Base-by-base conservation (phyloP, 2,113 vertebrate genomes). In the Tamias sibiricus region DNA sequence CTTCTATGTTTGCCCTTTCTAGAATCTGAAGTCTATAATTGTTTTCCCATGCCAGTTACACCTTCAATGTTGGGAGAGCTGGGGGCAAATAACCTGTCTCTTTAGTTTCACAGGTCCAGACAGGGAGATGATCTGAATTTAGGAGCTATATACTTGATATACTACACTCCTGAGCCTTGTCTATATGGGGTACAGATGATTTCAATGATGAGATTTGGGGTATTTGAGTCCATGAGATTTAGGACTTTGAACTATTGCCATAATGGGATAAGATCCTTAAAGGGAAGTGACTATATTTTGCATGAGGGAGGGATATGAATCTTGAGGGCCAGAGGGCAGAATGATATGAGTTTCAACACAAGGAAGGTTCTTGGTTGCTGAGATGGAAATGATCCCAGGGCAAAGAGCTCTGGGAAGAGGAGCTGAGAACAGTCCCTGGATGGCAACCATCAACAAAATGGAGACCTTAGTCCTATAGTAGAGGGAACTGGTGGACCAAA, bases 141-240 rank as follows among this genome's bases (percentile, higher is more conserved):
- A 76, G 40, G 6, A 80, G 5, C 24, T 87, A 10, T 87, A 10
- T 44, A 44, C 37, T 87, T 76, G 42, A 68, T 4, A 59, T 26
- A 86, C 40, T 66, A 87, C 1, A 35, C 19, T 19, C 30, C 32
- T 83, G 49, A 90, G 64, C 68, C 86, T 95, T 35, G 32, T 87
- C 59, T 59, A 85, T 28, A 88, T 35, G 62, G 85, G 40, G 83
- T 57, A 96, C 81, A 93, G 81, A 95, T 49, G 5, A 91, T 62
- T 14, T 22, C 82, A 74, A 84, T 59, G 30, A 69, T 59, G 52
- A 86, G 69, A 96, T 71, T 59, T 75, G 71, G 9, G 69, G 75
- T 69, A 68, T 89, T 16, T 92, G 75, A 86, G n/a, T 22, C 47
- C 72, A n/a, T 42, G 14, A 71, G 68, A 94, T 88, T 54, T 79